A percentile compares a stretch with the other conserved stretches of the same genome.
phyloP scores from a whole-genome alignment of 2,113 vertebrate genomes.

The Cariama cristata region DNA sequence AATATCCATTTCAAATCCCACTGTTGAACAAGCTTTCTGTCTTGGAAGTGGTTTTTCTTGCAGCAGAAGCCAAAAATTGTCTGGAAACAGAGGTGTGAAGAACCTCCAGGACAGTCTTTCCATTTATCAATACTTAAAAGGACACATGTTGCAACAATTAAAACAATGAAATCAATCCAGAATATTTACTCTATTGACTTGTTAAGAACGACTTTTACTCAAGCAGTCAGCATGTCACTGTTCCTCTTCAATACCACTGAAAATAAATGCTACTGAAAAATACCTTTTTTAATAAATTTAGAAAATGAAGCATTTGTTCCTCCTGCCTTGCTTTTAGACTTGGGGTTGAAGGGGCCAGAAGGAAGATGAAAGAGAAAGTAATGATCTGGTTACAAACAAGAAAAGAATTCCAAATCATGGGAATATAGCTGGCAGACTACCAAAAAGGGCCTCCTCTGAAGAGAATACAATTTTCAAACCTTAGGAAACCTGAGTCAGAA shows the following conservation, averaged over 20 bases:
- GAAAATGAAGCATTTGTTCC: not conserved
- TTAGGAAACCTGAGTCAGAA: not conserved
- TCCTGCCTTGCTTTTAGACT: not conserved
- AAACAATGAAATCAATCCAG: constrained; percentile 37
- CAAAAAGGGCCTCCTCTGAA: not conserved
- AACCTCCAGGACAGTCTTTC: not conserved
- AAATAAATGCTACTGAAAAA: not conserved
- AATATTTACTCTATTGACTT: constrained; percentile 54
- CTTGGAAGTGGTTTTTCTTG: not conserved
- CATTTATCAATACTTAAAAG: constrained; percentile 10
- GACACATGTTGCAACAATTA: constrained; percentile 24
- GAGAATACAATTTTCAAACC: not conserved
- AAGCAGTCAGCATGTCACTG: not conserved
- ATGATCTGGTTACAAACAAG: not conserved
- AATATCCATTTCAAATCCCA: not conserved
- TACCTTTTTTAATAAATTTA: not conserved
- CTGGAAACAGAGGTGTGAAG: not conserved
- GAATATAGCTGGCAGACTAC: not conserved
- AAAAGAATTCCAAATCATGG: not conserved
- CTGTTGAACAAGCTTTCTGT: not conserved
- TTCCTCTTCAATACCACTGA: not conserved
- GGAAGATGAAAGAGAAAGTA: not conserved
- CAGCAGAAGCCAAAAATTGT: not conserved
- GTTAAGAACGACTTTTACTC: not conserved
- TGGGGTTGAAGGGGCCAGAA: not conserved